Evolutionary conservation across 2,797 vertebrate genomes (phyloP).

Genomic region (Eulemur rubriventer): DNA sequence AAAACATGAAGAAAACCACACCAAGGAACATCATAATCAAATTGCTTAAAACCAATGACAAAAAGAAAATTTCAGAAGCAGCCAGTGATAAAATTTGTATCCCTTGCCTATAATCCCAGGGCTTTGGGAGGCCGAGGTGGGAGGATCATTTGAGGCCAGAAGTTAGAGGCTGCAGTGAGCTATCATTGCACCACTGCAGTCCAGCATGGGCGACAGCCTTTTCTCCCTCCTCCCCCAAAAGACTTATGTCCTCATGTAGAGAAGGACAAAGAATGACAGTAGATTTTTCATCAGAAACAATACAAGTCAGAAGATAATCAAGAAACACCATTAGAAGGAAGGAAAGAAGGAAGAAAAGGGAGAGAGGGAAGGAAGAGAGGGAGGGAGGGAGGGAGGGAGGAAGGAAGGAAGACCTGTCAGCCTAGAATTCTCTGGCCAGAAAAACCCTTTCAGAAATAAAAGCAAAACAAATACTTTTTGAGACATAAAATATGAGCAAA

Average conservation of each 20-base stretch:
- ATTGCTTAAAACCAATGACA: neutral
- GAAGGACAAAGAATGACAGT: neutral
- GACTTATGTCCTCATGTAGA: neutral
- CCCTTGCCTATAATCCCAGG: no score
- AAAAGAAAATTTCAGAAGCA: neutral
- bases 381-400: neutral
- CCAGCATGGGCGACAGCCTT: no score
- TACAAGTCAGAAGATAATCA: neutral
- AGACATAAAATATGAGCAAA: neutral
- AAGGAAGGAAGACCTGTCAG: neutral
- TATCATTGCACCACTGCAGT: no score
- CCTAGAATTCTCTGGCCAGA: neutral
- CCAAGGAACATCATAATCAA: neutral
- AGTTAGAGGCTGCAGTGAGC: no score
- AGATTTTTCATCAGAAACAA: neutral
- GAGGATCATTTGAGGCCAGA: no score
- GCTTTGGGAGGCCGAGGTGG: no score
- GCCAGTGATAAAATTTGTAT: neutral
- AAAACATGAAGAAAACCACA: neutral
- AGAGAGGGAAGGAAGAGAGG: neutral
- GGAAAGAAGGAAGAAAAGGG: neutral
- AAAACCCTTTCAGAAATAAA: neutral
- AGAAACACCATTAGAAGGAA: neutral
- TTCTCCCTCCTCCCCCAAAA: no score
- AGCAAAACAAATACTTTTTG: neutral